Evolutionary conservation across 92 coral and sea anemone species (phyloP).

Genomic region (Phenganax stokvisi): DNA sequence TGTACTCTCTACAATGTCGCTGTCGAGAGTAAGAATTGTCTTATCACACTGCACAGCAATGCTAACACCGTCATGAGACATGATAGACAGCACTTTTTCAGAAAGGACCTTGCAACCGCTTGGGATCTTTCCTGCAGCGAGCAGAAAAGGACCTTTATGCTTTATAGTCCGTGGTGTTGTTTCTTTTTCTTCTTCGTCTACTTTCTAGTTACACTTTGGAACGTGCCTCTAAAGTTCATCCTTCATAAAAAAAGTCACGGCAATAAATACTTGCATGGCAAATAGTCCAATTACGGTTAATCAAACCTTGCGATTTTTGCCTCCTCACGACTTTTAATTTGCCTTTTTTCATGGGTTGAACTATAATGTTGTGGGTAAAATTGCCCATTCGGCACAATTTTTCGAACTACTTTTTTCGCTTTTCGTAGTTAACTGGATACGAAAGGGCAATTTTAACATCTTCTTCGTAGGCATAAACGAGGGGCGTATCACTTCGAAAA

Average conservation of each 20-base stretch:
- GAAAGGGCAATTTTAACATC: constrained; percentile 17
- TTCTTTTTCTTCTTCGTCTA: not conserved
- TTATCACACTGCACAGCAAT: constrained; percentile 31
- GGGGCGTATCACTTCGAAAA: not conserved
- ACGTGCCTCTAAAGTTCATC: constrained; percentile 31
- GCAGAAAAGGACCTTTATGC: constrained; percentile 12
- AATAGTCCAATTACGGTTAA: constrained; percentile 21
- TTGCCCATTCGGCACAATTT: constrained; percentile 32
- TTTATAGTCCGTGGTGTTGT: not conserved
- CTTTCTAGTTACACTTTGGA: constrained; percentile 7
- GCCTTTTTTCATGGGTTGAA: constrained; percentile 31
- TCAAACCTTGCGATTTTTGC: not conserved
- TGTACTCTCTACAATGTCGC: not conserved
- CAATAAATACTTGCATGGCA: constrained; percentile 40
- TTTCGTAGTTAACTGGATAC: not conserved
- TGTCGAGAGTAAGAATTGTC: constrained; percentile 26
- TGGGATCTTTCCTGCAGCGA: not conserved
- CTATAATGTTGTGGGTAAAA: constrained; percentile 38
- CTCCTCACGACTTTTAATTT: constrained; percentile 32
- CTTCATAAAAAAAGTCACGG: constrained; percentile 15
- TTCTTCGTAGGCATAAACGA: not conserved
- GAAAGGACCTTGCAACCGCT: constrained; percentile 5
- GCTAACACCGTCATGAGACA: constrained; percentile 37
- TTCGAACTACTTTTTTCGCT: constrained; percentile 26
- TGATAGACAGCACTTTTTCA: constrained; percentile 15